Conservation (phyloP, 1,140 invertebrate genomes). For the Drosophila willistoni region DNA sequence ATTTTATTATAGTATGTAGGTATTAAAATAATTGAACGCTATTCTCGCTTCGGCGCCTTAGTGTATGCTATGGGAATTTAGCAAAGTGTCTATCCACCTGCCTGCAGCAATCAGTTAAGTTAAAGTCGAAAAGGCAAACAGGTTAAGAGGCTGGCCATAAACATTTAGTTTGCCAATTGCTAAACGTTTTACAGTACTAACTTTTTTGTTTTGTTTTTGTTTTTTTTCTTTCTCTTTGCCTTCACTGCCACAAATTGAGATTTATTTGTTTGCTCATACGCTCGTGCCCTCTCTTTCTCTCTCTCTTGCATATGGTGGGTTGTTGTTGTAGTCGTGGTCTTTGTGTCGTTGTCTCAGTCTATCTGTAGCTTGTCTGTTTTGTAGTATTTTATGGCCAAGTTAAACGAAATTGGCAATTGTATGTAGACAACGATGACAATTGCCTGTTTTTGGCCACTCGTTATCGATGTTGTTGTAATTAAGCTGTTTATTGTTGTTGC, state of each 20-base stretch:
- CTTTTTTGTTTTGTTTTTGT: conserved; percentile 19
- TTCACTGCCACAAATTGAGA: conserved; percentile 52
- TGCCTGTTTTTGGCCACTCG: conserved; percentile 40
- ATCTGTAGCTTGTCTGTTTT: conserved; percentile 23
- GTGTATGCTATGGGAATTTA: background rate
- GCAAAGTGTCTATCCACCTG: background rate
- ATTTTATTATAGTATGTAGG: too few relatives aligned
- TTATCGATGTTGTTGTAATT: conserved; percentile 39
- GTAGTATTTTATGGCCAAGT: conserved; percentile 53
- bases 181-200: conserved; percentile 43
- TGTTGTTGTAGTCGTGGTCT: conserved; percentile 13
- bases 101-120: background rate
- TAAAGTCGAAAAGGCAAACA: conserved; percentile 34
- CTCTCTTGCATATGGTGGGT: background rate
- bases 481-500: conserved; percentile 24
- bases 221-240: conserved; percentile 17
- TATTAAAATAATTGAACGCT: too few relatives aligned
- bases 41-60: background rate
- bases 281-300: background rate
- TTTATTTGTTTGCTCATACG: conserved; percentile 42
- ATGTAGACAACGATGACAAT: conserved; percentile 49
- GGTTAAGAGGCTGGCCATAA: conserved; percentile 52
- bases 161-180: conserved; percentile 52
- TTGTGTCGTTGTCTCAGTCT: conserved; percentile 4
- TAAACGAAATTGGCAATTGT: conserved; percentile 60